Evolutionary conservation across 1,140 invertebrate genomes (phyloP), one percentile per base, ranked within the genome.

Genomic region (Pseudomyrmex pallidus): DNA sequence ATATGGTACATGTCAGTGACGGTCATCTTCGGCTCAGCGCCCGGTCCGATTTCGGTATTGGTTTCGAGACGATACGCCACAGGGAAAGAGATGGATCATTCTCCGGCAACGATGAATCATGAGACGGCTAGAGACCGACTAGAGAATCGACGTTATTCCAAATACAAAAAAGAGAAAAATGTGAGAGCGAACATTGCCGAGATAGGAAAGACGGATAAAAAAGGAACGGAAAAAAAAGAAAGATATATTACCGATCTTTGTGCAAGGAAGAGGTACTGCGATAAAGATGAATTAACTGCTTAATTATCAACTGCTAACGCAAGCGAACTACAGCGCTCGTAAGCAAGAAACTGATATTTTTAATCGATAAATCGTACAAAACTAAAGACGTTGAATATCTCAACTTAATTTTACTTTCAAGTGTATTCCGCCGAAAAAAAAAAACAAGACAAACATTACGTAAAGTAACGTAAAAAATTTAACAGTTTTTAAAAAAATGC

Each of bases 31-130:
- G 82, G 84, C 73, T 77, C 48, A 76, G 82, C 80, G 87, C 89
- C 84, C 90, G 87, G 84, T 86, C 66, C 67, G 87, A 87, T 89
- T 87, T 54, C 74, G 46, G 86, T 70, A 56, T 56, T 35, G 85
- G 77, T 64, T 85, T 57, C 56, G 22, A 76, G 78, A 85, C 83
- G 83, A 74, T 84, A 86, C 62, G 84, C 74, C 90, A 89, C 90
- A 89, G 88, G 91, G 90, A 89, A 93, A 92, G 92, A 94, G 92
- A 94, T 93, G 92, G 92, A 94, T 94, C 92, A 94, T 94, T 92
- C 92, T n/a, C 25, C 90, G 91, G 90, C 90, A 76, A 92, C 93
- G 90, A 94, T 94, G 93, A 93, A 94, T 94, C 94, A 94, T 93
- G 93, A 87, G 87, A 93, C 90, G 85, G 90, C 90, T 90, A 87